Conservation (phyloP, 2,113 vertebrate genomes). For the Hucho hucho region DNA sequence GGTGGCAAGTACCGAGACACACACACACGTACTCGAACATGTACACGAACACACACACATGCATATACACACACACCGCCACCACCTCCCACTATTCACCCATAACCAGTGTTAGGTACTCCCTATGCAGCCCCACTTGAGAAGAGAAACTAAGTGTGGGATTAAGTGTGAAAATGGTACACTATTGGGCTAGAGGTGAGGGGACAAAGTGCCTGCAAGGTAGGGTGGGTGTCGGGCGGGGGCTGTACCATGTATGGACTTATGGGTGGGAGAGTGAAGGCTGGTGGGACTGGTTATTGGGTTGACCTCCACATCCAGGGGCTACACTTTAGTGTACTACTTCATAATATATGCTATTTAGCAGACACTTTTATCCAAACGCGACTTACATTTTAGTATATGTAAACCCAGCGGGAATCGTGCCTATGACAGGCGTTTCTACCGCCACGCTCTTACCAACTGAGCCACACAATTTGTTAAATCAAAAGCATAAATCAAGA, state of each 20-base stretch:
- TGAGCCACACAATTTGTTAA: no score
- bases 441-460: no score
- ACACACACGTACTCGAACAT: background rate
- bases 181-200: background rate
- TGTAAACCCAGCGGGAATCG: background rate
- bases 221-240: background rate
- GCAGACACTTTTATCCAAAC: no score
- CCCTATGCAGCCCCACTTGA: constrained; percentile 8
- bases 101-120: background rate
- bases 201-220: background rate
- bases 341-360: background rate
- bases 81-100: background rate
- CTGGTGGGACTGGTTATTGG: background rate
- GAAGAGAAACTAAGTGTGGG: constrained; percentile 15
- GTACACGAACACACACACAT: background rate
- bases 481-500: no score
- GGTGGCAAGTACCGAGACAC: constrained; percentile 15
- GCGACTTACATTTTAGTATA: background rate
- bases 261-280: background rate
- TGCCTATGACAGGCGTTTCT: no score
- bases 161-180: constrained; percentile 7
- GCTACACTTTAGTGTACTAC: no score
- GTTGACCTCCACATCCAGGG: no score
- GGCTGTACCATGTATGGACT: background rate
- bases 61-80: background rate